Base-by-base conservation (phyloP, 1,140 invertebrate genomes). In the Dreissena polymorpha region DNA sequence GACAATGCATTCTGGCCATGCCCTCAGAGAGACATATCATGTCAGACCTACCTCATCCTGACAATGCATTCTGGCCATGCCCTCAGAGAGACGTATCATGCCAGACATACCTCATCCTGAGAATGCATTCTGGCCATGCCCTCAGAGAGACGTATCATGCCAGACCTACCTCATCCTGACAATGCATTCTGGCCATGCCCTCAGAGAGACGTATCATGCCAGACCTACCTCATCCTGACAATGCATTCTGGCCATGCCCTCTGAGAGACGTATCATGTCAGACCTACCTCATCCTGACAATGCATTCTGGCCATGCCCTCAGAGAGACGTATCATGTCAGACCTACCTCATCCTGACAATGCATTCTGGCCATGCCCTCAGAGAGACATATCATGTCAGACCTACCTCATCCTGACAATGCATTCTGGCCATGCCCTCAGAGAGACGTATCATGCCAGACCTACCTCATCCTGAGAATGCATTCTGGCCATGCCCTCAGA, bases 241-340 rank as follows among this genome's bases (percentile, higher is more conserved):
- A n/a, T n/a, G n/a, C n/a, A n/a, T n/a, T n/a, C n/a, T 39, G 39
- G 39, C 39, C 39, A 5, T 39, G 39, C 8, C 2, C 3, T 39
- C 8, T 39, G 39, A 39, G 39, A 5, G 39, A 39, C n/a, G n/a
- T n/a, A n/a, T 39, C 39, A 2, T 39, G 39, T 60, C 2, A 3
- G 21, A 60, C 86, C 88, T 87, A 99, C 98, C 91, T 96, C 95
- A 85, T 98, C 97, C 80, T 95, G 95, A 92, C 98, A 99, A 93
- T 99, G 96, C 94, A 99, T 95, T 92, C 98, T 96, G 53, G 99
- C 98, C 94, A 99, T 96, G 14, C 96, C 98, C 94, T 99, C 99
- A 8, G 98, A 97, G 14, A 99, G 94, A 50, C 99, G 96, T 88
- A 99, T 96, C 95, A 99, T 96, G 90, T n/a, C n/a, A n/a, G n/a